phyloP scores from a whole-genome alignment of 2,797 vertebrate genomes.

The Rachycentron canadum region DNA sequence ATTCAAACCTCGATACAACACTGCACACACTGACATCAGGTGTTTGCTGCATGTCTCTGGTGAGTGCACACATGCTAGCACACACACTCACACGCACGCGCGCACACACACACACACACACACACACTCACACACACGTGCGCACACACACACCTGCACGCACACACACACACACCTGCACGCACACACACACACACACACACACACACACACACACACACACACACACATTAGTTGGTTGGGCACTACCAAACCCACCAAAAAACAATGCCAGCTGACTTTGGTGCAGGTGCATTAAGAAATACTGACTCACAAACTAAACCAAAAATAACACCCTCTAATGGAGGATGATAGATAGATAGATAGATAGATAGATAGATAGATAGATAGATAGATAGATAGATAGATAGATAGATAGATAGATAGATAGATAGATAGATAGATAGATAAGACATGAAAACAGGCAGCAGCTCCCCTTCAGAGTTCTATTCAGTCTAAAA shows the following conservation, averaged over 20 bases:
- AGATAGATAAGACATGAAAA: conserved; percentile 78
- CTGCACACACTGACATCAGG: background rate
- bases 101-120: too few relatives aligned
- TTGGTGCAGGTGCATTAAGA: background rate
- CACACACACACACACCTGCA: too few relatives aligned
- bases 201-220: background rate
- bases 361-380: conserved; percentile 16
- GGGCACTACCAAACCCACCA: background rate
- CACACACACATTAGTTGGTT: background rate
- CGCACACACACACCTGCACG: too few relatives aligned
- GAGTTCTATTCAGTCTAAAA: conserved; percentile 68
- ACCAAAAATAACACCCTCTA: background rate
- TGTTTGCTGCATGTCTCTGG: background rate
- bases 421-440: conserved; percentile 41
- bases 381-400: conserved; percentile 39
- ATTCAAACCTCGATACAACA: background rate
- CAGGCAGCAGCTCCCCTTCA: conserved; percentile 63
- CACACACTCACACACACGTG: too few relatives aligned
- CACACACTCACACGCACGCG: too few relatives aligned
- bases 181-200: background rate
- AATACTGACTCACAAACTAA: background rate
- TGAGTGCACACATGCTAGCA: background rate
- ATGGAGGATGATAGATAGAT: background rate
- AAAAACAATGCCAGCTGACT: background rate
- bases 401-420: conserved; percentile 48